Evolutionary conservation across 2,797 vertebrate species (phyloP), one percentile per base, ranked within the genome.

Genomic region (Perodicticus potto): DNA sequence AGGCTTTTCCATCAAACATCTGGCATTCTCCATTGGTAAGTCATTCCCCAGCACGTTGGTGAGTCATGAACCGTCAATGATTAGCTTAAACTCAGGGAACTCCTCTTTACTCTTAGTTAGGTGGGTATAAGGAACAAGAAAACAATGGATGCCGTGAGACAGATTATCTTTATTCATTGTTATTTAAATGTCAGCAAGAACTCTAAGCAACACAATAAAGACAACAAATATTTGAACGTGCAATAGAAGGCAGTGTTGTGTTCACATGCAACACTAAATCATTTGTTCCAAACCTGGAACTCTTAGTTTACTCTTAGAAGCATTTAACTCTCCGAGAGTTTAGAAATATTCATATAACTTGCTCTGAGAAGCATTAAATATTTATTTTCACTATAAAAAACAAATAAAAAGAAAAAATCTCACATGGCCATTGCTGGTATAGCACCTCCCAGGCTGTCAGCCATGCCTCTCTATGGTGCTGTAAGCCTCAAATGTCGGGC

Each of bases 151-250:
- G 32, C 61, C 27, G 0, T 53, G 27, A 74, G 49, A 94, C 45
- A 34, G 63, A 63, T 2, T 3, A 84, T 40, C 72, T 55, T 89
- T 40, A 85, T 25, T 83, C n/a, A 32, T 73, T 89, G 77, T 40
- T 87, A 90, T 88, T 87, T 73, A 93, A 94, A 95, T 65, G 34
- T 85, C 49, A 93, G 69, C 20, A 73, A 87, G 74, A 93, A 77
- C 55, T 84, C 12, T 72, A 82, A 95, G 77, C 17, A 55, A 70
- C 27, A 77, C n/a, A 67, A 76, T 74, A 81, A 70, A 85, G 65
- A 73, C 76, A 76, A 80, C 3, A 88, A 77, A 86, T 90, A 80
- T 65, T 92, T 94, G 82, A 94, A 34, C 53, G 49, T 49, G 53
- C 20, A 74, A 70, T 49, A 94, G n/a, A 57, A 82, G 77, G 25